Conservation (phyloP, 2,113 vertebrate species). For the Petaurus breviceps region DNA sequence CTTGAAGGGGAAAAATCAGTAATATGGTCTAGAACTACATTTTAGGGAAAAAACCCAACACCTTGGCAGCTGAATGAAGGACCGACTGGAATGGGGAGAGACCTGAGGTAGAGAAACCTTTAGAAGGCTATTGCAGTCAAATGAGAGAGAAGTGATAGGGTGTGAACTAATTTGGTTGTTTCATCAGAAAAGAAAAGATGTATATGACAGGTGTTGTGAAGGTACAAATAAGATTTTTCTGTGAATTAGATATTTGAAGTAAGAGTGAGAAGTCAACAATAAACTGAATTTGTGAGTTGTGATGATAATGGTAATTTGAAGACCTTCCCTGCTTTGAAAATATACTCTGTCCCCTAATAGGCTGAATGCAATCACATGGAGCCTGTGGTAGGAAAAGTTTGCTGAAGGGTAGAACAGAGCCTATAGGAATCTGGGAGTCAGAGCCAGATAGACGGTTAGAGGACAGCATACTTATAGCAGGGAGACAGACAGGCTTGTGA, state of each 20-base stretch:
- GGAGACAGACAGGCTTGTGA: no score
- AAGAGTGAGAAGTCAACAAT: background rate
- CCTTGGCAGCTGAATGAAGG: background rate
- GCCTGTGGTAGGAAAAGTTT: no score
- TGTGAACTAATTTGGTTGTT: background rate
- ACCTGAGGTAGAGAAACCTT: background rate
- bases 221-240: background rate
- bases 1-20: background rate
- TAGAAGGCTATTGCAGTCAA: background rate
- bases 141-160: background rate
- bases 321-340: no score
- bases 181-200: background rate
- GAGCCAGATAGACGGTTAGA: no score
- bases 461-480: no score
- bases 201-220: background rate
- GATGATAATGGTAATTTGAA: no score
- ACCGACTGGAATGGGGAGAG: background rate
- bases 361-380: no score
- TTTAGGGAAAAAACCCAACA: background rate
- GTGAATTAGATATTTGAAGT: background rate
- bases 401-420: no score
- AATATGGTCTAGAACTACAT: background rate
- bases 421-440: no score
- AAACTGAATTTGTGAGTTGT: background rate
- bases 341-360: no score